Evolutionary conservation across 1,140 invertebrate genomes (phyloP), one percentile per base, ranked within the genome.

Genomic region (Drosophila kikkawai): DNA sequence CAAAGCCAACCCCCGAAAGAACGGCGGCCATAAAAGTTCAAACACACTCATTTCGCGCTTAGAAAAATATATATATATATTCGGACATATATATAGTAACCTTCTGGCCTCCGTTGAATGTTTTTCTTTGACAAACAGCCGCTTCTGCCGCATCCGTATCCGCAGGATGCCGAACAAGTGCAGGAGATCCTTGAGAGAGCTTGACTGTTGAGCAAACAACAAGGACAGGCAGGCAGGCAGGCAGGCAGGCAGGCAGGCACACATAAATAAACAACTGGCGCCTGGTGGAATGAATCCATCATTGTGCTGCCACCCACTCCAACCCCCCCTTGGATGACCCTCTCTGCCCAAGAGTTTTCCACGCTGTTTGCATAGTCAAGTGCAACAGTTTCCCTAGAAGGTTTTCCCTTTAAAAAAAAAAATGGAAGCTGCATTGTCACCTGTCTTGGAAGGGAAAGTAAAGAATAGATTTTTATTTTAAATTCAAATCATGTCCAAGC

Each of bases 41-140:
- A 91, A 92, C 80, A 92, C 82, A 91, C 82, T 91, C 69, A 91
- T 91, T 91, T 91, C 82, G 85, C 80, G 90, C 82, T 90, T 86
- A 91, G 78, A 66, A 86, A 80, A 85, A 83, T 39, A 26, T 13
- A 51, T 2, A 50, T 6, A 29, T 7, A 50, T 9, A n/a, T 12
- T 12, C 7, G 5, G 7, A 9, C 9, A 9, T 48, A 26, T 48
- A 29, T 29, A 15, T 8, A 50, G 51, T 73, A 74, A 74, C 70
- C 70, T 74, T 34, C 37, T 73, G 68, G 70, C 70, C 53, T 6
- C n/a, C 32, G 47, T 36, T 45, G 44, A 8, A 56, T 90, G 81
- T 88, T 88, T 82, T 79, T 47, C 57, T 59, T 51, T 45, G 41
- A 56, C 86, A 90, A 90, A 85, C 85, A 87, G 50, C 79, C 19